Base-by-base conservation (phyloP, 2,113 vertebrate species). In the Corydoras maculifer region DNA sequence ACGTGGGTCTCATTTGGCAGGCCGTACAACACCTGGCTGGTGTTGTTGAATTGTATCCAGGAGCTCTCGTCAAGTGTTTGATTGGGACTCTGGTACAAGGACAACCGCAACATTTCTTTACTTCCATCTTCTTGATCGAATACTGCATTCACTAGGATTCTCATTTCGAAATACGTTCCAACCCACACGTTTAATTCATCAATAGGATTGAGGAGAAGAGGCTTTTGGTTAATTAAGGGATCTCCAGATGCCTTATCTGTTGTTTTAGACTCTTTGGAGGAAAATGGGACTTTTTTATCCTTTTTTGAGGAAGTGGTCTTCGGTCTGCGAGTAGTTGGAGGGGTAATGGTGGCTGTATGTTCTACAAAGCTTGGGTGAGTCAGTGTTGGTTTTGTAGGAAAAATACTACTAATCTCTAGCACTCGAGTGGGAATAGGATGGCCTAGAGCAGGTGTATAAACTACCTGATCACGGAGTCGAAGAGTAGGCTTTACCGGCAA, bases 11-110 rank as follows among this genome's bases (percentile, higher is more conserved):
- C 85, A 60, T 96, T 92, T 0, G 96, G 94, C 78, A 98, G 86
- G 66, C 96, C 96, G 0, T 96, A 98, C 88, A 98, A 88, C 14
- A 98, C 91, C 82, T 97, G 95, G 82, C 94, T 96, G 11, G 93
- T 96, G 84, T 92, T 95, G 80, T 98, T 97, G 81, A 98, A 96
- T 76, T 96, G 94, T 6, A 98, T 95, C 95, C 96, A 98, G 0
- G 92, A 94, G 0, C 89, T 90, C 80, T 96, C 93, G 9, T 84
- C 91, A 2, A 94, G 84, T 57, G 86, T 72, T 61, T 95, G 92
- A 77, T 93, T 92, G n/a, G 93, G 90, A 31, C 92, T 87, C 77
- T 57, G 32, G 13, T 93, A 94, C 82, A 98, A 78, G 29, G 91
- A 94, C 75, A 98, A 84, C 75, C 93, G 91, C 58, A 98, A 84